phyloP scores from a whole-genome alignment of 2,113 vertebrate species.

The Malaclemys terrapin region DNA sequence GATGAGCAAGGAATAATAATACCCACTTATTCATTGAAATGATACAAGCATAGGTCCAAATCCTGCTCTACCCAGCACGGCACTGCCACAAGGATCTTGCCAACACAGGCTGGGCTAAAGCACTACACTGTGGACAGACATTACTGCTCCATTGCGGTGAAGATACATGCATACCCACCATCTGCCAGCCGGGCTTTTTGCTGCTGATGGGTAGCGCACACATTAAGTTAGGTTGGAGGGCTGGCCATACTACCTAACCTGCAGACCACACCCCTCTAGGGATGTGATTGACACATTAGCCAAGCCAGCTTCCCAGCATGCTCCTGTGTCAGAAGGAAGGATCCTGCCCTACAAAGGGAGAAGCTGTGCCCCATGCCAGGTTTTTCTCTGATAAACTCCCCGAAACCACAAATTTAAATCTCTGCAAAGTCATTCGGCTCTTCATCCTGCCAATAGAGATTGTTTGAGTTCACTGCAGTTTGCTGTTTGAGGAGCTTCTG shows the following conservation, averaged over 20 bases:
- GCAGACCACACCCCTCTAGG: background rate
- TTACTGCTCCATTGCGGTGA: background rate
- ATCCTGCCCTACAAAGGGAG: background rate
- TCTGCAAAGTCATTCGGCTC: background rate
- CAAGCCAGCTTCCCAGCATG: background rate
- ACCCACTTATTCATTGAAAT: background rate
- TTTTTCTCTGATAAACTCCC: background rate
- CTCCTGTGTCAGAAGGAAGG: background rate
- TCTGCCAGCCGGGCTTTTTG: background rate
- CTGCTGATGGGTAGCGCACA: background rate
- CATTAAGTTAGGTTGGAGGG: too few species aligned
- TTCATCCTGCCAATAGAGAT: background rate
- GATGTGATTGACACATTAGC: background rate
- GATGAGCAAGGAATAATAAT: background rate
- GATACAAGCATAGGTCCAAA: fast-evolving
- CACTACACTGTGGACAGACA: background rate
- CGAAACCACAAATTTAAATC: background rate
- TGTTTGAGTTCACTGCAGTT: background rate
- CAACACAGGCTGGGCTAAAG: background rate
- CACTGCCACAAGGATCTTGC: background rate
- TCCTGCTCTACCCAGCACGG: background rate
- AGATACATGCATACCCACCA: background rate
- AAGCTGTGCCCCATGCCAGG: background rate
- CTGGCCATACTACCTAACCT: background rate
- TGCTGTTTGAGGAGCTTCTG: background rate